Evolutionary conservation across 2,797 vertebrate species (phyloP), one percentile per base, ranked within the genome.

Genomic region (Anabacerthia variegaticeps): DNA sequence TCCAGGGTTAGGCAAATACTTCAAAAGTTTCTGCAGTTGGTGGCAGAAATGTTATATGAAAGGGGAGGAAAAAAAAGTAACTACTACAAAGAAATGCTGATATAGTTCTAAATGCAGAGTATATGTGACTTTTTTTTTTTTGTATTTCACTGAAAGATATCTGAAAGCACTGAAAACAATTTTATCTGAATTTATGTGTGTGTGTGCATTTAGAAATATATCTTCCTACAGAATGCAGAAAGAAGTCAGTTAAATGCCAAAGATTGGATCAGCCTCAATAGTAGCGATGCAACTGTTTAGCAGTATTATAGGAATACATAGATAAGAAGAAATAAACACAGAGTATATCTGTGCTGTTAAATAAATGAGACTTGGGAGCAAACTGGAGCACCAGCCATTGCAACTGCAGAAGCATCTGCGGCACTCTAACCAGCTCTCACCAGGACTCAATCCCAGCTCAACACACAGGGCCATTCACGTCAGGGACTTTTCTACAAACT

Each of bases 381-480:
- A 89, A 67, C 12, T 59, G 41, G 9, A 89, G 61, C 2, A 0
- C 7, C 12, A 79, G 43, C 12, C 34, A 34, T 34, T 0, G 0
- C 2, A 10, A 63, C 20, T 32, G 49, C 24, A 55, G 68, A 61
- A 92, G 14, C 0, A 0, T 72, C 52, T 49, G 28, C 36, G 66
- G 63, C 51, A 89, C 75, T 76, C 51, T 61, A 71, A 80, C 14
- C 32, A 85, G 43, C 10, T 59, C 59, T 65, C 11, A 3, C 30
- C 16, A 86, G 30, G 20, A 55, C 11, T 28, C 55, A 84, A 6
- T 12, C 27, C 13, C 52, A 85, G 46, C 2, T 9, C n/a, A 61
- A 28, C 15, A 83, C 15, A 37, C 14, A n/a, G 15, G 8, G 7
- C 1, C 1, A 4, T 8, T 72, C 24, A 3, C 10, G 7, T 32